Evolutionary conservation across 2,888 invertebrate genomes (phyloP), one percentile per base, ranked within the genome.

Genomic region (Muschampia plurimacula): DNA sequence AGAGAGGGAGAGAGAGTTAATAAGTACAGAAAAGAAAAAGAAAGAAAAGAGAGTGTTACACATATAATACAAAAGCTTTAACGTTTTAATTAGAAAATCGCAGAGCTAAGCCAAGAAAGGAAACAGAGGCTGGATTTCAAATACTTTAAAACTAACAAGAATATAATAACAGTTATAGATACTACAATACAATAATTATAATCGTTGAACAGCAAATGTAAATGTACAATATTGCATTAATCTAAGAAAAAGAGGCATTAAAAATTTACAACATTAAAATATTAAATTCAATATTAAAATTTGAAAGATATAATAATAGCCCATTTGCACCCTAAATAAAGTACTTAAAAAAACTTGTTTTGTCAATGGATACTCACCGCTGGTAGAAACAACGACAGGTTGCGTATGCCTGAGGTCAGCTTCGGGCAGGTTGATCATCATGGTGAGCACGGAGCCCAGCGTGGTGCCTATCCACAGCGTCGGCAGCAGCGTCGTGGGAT

Each of bases 381-480:
- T 97, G 80, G 98, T 97, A 86, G 98, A 97, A 81, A 98, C 96
- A 84, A 97, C 96, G 80, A 98, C 97, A 69, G 98, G 97, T 88
- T 98, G 98, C 78, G 97, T 96, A 86, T 97, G 96, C 84, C 98
- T 95, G 79, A 96, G 95, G 88, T 98, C 98, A 69, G 96, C 95
- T 84, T 97, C 96, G 75, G 97, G 96, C 80, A 97, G 96, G 87
- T 96, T 97, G 86, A 99, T 96, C 90, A 97, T 96, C 91, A 99
- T 96, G 77, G 99, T 98, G 84, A 99, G 96, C 87, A 99, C 98
- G 74, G 99, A 99, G 83, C 99, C 99, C 83, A 98, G 96, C 90
- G 98, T 98, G 80, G 99, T 99, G 83, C 99, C 99, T 83, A 99
- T 97, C 99, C 99, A 99, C 79, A 99, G 95, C 82, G 99, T 99